Base-by-base conservation (phyloP, 53 echinoderm and acorn worm genomes). In the Stichopus horrens region DNA sequence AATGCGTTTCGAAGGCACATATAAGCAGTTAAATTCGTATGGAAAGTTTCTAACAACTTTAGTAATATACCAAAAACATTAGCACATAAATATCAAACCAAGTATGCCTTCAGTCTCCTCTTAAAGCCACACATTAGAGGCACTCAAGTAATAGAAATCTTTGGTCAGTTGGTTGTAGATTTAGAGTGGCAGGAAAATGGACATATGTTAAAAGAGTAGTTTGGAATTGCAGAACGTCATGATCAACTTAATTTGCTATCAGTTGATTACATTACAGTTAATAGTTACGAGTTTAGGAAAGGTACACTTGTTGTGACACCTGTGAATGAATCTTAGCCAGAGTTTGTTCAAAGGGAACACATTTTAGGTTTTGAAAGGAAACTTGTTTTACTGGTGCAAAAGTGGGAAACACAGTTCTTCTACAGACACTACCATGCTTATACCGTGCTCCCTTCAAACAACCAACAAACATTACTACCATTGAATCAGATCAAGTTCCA, bases 1-100 rank as follows among this genome's bases (percentile, higher is more conserved):
- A 54, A 87, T 94, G 54, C 63, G 94, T 52, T 83, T 80, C 54
- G 94, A 94, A 63, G 94, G 66, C 52, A 94, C 90, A 73, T 92
- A 94, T 53, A 94, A 90, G 53, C 90, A 74, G 53, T 53, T 94
- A 14, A 94, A 94, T 23, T 52, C 53, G 4, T 86, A 54, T 67
- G 86, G 7, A 83, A 63, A 23, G 81, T 83, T 58, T 91, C 76
- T 73, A 88, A 89, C 87, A 94, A 94, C 52, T 90, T 89, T 88
- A 80, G 74, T 73, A 91, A 91, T 65, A 91, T 93, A 73, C n/a
- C 78, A 37, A 53, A 93, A 89, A 79, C 90, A 58, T 66, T 86
- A 82, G 90, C 86, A 8, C 54, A 84, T 86, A 90, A 86, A 83
- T 86, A 86, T 54, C 90, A 90, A 65, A 76, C 76, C 51, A 63